Evolutionary conservation across 2,113 vertebrate species (phyloP).

Genomic region (Hippocampus abdominalis): DNA sequence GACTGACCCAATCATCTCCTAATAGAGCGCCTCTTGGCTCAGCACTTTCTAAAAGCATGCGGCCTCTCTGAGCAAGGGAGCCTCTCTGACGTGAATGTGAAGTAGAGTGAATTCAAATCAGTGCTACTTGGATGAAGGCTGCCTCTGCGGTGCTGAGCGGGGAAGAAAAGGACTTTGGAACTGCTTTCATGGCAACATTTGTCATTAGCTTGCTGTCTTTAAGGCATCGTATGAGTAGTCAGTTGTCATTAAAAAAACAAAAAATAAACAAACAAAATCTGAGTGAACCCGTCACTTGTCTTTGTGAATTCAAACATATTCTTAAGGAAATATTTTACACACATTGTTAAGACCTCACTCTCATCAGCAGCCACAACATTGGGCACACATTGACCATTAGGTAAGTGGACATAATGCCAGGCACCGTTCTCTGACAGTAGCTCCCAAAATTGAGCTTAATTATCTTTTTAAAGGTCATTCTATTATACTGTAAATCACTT

Average conservation of each 20-base stretch:
- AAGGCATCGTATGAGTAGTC: background rate
- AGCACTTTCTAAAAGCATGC: constrained; percentile 25
- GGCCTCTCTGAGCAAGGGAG: constrained; percentile 17
- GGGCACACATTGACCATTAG: background rate
- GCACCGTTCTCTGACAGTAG: background rate
- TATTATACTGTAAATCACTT: too few relatives aligned
- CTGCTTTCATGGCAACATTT: constrained; percentile 5
- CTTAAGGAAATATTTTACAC: background rate
- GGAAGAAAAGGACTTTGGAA: constrained; percentile 18
- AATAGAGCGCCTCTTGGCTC: constrained; percentile 38
- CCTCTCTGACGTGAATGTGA: constrained; percentile 51
- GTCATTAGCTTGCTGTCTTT: background rate
- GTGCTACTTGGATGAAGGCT: constrained; percentile 38
- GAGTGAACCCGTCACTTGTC: background rate
- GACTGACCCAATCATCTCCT: constrained; percentile 33
- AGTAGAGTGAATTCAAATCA: constrained; percentile 46
- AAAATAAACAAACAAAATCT: too few relatives aligned
- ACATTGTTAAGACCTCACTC: background rate
- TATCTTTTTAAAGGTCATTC: background rate
- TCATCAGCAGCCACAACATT: background rate
- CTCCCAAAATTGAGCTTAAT: background rate
- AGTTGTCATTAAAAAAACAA: background rate
- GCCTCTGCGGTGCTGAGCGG: constrained; percentile 28
- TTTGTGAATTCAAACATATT: background rate
- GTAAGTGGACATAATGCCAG: background rate